These are phyloP conservation scores for Petrocephalus microphthalmus DNA, from an alignment of 2,113 vertebrate genomes.

Conservation along the genomic window DNA sequence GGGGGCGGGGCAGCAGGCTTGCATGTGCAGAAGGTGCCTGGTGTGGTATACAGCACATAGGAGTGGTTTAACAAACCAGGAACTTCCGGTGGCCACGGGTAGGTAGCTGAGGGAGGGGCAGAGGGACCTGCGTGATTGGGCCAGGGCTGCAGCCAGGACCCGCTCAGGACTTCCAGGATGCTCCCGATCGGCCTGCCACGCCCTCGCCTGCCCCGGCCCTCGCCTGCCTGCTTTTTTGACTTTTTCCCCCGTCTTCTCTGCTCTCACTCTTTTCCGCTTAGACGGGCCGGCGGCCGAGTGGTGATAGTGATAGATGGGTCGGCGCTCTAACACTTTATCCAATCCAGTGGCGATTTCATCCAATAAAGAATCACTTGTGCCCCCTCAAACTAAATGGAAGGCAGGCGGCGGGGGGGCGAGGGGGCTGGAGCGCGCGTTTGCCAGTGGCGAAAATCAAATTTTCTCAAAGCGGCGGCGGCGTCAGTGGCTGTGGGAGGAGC, in stretches of 20 bases:
- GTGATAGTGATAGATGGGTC: slow-evolving; percentile 76
- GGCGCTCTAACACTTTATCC: slow-evolving; percentile 76
- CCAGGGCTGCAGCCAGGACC: neutral
- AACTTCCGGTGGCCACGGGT: slow-evolving; percentile 16
- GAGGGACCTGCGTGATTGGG: neutral
- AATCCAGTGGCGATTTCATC: slow-evolving; percentile 77
- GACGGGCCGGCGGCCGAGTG: slow-evolving; percentile 65
- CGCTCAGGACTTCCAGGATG: neutral
- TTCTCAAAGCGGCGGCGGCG: slow-evolving; percentile 68
- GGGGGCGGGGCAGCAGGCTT: slow-evolving; percentile 35
- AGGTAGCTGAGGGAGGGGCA: no score
- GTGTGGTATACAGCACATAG: slow-evolving; percentile 46
- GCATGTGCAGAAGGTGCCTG: slow-evolving; percentile 52
- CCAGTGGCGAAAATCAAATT: slow-evolving; percentile 77
- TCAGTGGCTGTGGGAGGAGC: slow-evolving; percentile 58
- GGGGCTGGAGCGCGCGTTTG: slow-evolving; percentile 69
- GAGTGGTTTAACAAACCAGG: slow-evolving; percentile 39
- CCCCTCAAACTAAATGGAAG: slow-evolving; percentile 77
- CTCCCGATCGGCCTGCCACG: no score
- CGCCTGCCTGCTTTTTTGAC: no score
- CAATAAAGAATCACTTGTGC: slow-evolving; percentile 80
- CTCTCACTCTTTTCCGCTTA: slow-evolving; percentile 72
- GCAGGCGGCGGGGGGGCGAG: slow-evolving; percentile 68
- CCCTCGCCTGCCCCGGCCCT: no score
- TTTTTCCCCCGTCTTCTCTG: no score